Base-by-base conservation (phyloP, 2,797 vertebrate genomes). In the Argya squamiceps region DNA sequence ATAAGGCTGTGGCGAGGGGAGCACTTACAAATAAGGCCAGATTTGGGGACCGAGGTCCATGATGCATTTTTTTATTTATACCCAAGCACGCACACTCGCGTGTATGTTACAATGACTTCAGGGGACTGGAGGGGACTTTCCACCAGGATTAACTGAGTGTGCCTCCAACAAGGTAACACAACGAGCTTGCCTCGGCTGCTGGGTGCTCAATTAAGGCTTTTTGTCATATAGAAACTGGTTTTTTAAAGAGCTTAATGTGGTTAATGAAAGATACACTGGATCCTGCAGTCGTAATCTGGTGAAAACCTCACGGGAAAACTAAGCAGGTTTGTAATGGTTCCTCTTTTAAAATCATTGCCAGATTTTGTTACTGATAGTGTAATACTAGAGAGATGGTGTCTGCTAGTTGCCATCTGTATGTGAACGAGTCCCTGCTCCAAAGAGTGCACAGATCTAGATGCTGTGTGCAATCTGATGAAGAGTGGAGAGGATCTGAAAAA, bases 41-140 rank as follows among this genome's bases (percentile, higher is more conserved):
- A 89, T 94, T 95, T 95, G 88, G 87, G 95, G 96, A 75, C 95
- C 3, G 5, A 96, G 93, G 84, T 83, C 84, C 97, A 79, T 98
- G 97, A 98, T 97, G 96, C 97, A 96, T 98, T 97, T 97, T 97
- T 97, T 96, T 98, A 98, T 98, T 98, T 98, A 98, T 98, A 98
- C 97, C 94, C 96, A 74, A 46, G 92, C 95, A 97, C 96, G 96
- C 97, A 95, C 84, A 17, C 95, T 95, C 50, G 55, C 74, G 67
- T 88, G 94, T 91, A 96, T 96, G 97, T 95, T 96, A 96, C 95
- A 93, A 81, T 97, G 97, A 98, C 97, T 98, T 97, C 97, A 98
- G 96, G 98, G 94, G 88, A 96, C 88, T 26, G 76, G 60, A 94
- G 93, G 96, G 97, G 98, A 98, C 98, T 98, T 98, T 98, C 98